These are phyloP conservation scores for Isurus oxyrinchus DNA, from an alignment of 2,113 vertebrate genomes.

Conservation along the genomic window DNA sequence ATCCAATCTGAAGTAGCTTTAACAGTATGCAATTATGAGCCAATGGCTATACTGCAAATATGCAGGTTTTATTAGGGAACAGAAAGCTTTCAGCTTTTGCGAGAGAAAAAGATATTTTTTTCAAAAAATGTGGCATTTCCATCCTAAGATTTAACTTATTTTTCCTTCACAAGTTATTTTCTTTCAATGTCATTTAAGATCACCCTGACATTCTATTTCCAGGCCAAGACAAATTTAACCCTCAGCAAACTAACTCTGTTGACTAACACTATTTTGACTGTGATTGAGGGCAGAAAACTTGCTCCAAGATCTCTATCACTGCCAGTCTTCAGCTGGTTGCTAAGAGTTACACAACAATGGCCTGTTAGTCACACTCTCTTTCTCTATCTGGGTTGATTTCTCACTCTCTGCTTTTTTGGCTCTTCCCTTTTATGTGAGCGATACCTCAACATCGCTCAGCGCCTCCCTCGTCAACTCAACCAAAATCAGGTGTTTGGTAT, in stretches of 20 bases:
- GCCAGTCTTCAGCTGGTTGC: not conserved
- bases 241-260: not conserved
- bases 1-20: not conserved
- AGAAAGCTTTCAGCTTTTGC: not conserved
- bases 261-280: not conserved
- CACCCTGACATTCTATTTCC: not conserved
- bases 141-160: not conserved
- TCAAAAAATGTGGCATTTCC: not conserved
- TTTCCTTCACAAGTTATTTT: not conserved
- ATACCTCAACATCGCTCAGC: not conserved
- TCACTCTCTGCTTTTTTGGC: not conserved
- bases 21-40: not conserved
- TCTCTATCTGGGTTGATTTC: not conserved
- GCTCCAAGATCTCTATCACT: not conserved
- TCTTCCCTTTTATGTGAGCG: too few relatives aligned
- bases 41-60: not conserved
- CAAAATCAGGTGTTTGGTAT: not conserved
- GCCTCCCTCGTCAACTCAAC: not conserved
- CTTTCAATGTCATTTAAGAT: not conserved
- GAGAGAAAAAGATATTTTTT: not conserved
- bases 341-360: not conserved
- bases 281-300: not conserved
- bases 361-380: not conserved
- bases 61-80: not conserved
- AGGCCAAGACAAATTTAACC: not conserved